A percentile compares a stretch with the other conserved stretches of the same genome.
These are phyloP conservation scores for Sapajus apella DNA, from an alignment of 2,113 vertebrate species.

Conservation along the genomic window DNA sequence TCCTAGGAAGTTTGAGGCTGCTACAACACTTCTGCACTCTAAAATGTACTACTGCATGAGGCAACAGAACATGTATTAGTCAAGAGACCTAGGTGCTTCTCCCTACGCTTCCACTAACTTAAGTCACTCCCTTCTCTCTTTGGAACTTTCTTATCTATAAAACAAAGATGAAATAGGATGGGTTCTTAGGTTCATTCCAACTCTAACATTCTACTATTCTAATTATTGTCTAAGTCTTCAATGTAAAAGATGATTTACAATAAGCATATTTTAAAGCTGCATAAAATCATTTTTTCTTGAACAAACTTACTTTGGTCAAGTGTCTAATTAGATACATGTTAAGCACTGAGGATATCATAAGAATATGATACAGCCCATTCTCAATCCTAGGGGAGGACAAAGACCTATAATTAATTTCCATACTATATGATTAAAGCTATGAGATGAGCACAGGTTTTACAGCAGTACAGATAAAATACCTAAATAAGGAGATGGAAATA, in stretches of 20 bases:
- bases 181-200: background rate
- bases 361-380: background rate
- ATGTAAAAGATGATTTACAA: constrained; percentile 9
- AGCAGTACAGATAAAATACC: background rate
- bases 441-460: background rate
- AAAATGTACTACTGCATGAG: background rate
- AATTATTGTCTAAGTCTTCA: constrained; percentile 22
- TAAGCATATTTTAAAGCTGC: constrained; percentile 10
- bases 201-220: constrained; percentile 27
- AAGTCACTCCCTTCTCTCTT: background rate
- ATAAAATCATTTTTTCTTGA: constrained; percentile 30
- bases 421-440: background rate
- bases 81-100: background rate
- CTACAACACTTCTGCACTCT: background rate
- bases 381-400: background rate
- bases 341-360: background rate
- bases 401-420: background rate
- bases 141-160: constrained; percentile 18
- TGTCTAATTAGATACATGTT: background rate
- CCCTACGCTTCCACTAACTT: background rate
- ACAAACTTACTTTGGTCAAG: constrained; percentile 14
- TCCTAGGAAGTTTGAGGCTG: background rate
- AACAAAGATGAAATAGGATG: constrained; percentile 16
- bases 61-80: background rate
- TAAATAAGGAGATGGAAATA: background rate